A percentile compares a stretch with the other conserved stretches of the same genome.
Conservation (phyloP, 2,113 vertebrate species). For the Catharus minimus region DNA sequence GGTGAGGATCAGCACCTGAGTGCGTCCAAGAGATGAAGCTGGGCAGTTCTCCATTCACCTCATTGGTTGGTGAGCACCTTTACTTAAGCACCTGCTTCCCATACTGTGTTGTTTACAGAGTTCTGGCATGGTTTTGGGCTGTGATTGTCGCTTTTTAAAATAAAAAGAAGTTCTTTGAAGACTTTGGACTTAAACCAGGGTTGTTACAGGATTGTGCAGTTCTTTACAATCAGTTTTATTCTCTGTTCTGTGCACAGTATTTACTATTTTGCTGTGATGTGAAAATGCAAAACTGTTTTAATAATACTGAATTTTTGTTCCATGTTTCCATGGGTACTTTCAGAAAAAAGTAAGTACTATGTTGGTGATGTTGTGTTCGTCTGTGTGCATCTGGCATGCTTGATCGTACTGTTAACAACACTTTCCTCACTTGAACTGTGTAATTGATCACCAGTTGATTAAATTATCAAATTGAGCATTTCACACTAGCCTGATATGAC, state of each 20-base stretch:
- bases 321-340: conserved; percentile 71
- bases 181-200: not conserved
- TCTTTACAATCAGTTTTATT: not conserved
- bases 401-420: conserved; percentile 32
- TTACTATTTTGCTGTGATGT: conserved; percentile 40
- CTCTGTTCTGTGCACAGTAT: not conserved
- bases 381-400: conserved; percentile 62
- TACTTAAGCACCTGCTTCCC: not conserved
- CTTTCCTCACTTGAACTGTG: conserved; percentile 60
- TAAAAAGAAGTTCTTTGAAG: not conserved
- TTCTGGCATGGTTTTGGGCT: not conserved
- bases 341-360: conserved; percentile 70
- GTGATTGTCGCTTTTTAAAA: not conserved
- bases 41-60: not conserved
- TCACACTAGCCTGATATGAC: not conserved
- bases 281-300: conserved; percentile 56
- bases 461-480: not conserved
- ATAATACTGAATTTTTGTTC: conserved; percentile 68
- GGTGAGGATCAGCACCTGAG: not conserved
- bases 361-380: conserved; percentile 41
- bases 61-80: not conserved
- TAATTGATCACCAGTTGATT: conserved; percentile 10
- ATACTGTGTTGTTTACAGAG: not conserved
- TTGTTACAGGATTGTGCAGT: not conserved
- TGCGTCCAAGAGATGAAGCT: not conserved